phyloP scores from a whole-genome alignment of 37 sponge, comb jelly and placozoan species.

The Beroe forskalii region DNA sequence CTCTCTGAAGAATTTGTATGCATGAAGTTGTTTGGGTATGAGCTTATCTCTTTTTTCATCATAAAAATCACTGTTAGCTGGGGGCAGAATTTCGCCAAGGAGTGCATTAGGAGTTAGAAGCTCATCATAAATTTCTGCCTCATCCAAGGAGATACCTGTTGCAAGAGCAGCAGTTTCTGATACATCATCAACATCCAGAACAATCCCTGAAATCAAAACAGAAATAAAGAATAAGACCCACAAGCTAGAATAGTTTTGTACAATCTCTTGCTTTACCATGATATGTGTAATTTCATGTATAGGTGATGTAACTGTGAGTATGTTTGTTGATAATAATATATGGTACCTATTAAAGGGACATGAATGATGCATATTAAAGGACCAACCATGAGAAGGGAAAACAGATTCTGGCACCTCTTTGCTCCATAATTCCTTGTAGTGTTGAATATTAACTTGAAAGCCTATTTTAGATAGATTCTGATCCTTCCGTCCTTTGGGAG shows the following conservation, averaged over 20 bases:
- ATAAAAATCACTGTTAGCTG: conserved; percentile 27
- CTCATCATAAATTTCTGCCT: conserved; percentile 57
- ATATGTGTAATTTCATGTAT: too few relatives aligned
- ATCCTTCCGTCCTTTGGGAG: not conserved
- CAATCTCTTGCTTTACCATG: too few relatives aligned
- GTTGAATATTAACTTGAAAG: not conserved
- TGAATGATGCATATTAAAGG: too few relatives aligned
- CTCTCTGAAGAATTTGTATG: conserved; percentile 27
- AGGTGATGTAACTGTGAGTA: too few relatives aligned
- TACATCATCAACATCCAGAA: conserved; percentile 35
- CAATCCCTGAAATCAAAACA: not conserved
- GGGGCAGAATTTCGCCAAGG: conserved; percentile 24
- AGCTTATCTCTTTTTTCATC: conserved; percentile 58
- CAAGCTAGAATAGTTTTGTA: too few relatives aligned
- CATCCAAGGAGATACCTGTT: conserved; percentile 50
- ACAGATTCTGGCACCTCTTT: not conserved
- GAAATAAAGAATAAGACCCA: not conserved
- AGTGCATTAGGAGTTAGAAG: conserved; percentile 40
- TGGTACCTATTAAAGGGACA: too few relatives aligned
- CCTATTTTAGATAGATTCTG: not conserved
- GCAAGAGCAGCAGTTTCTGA: conserved; percentile 11
- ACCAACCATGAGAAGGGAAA: conserved; percentile 11
- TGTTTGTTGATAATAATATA: too few relatives aligned
- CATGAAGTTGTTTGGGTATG: conserved; percentile 53
- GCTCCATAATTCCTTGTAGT: not conserved